Percentiles rank a stretch among this genome's conserved stretches.
Conservation (phyloP, 2,797 vertebrate genomes). For the Myiotriccus ornatus region DNA sequence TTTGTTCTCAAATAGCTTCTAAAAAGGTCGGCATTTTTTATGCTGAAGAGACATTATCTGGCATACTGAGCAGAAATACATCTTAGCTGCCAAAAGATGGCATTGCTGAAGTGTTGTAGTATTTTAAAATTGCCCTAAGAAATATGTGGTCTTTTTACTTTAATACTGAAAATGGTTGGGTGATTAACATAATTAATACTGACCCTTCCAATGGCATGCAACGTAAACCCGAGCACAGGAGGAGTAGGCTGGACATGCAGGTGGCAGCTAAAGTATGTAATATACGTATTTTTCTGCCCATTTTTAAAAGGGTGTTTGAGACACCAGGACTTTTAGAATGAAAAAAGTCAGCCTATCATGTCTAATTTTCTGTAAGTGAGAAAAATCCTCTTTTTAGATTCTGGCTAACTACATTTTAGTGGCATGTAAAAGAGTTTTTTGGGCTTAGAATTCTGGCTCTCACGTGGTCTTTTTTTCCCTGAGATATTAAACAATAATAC, state of each 20-base stretch:
- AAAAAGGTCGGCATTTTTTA: not conserved
- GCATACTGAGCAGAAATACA: not conserved
- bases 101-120: constrained; percentile 68
- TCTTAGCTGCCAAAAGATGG: constrained; percentile 71
- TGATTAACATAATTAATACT: constrained; percentile 67
- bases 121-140: not conserved
- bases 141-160: constrained; percentile 12
- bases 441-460: not conserved
- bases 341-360: not conserved
- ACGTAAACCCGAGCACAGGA: constrained; percentile 23
- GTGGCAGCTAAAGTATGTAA: not conserved
- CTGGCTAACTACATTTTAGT: not conserved
- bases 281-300: not conserved
- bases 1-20: not conserved
- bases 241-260: not conserved
- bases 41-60: not conserved
- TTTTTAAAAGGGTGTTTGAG: not conserved
- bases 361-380: not conserved
- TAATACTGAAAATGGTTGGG: constrained; percentile 45
- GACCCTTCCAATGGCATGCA: constrained; percentile 43
- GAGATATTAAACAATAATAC: not conserved
- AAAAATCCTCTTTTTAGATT: not conserved
- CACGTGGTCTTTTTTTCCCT: not conserved
- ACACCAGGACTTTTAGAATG: not conserved
- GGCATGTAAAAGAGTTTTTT: not conserved